Evolutionary conservation across 1,140 invertebrate genomes (phyloP).

Genomic region (Pygmarrhopalites habei): DNA sequence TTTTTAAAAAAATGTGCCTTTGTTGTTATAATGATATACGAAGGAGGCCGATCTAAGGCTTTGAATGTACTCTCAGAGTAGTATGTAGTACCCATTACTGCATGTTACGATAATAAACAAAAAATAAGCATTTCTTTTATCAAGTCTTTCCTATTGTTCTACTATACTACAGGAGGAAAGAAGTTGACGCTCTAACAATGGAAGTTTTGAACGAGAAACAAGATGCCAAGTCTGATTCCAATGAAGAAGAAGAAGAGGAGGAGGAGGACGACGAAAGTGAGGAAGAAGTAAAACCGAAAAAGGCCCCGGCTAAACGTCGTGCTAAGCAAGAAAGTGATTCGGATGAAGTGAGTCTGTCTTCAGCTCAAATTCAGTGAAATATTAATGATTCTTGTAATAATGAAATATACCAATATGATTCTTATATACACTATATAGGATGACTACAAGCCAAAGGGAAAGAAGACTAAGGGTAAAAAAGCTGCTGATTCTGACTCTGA

Average conservation of each 20-base stretch:
- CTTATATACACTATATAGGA: conserved; percentile 42
- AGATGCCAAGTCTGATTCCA: conserved; percentile 43
- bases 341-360: conserved; percentile 50
- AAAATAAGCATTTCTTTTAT: no score
- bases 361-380: no score
- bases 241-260: conserved; percentile 37
- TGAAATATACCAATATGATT: no score
- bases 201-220: conserved; percentile 58
- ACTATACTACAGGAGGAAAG: conserved; percentile 68
- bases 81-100: no score
- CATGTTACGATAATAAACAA: no score
- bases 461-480: conserved; percentile 44
- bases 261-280: conserved; percentile 46
- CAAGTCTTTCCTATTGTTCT: no score
- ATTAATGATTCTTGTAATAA: no score
- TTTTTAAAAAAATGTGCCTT: no score
- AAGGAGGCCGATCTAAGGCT: no score
- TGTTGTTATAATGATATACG: no score
- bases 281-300: conserved; percentile 6
- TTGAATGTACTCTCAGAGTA: no score
- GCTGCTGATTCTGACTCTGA: conserved; percentile 55
- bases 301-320: no score
- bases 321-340: conserved; percentile 14
- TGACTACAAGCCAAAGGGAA: conserved; percentile 56
- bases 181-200: conserved; percentile 77